Base-by-base conservation (phyloP, 2,888 invertebrate species). In the Pristionchus arcanus region DNA sequence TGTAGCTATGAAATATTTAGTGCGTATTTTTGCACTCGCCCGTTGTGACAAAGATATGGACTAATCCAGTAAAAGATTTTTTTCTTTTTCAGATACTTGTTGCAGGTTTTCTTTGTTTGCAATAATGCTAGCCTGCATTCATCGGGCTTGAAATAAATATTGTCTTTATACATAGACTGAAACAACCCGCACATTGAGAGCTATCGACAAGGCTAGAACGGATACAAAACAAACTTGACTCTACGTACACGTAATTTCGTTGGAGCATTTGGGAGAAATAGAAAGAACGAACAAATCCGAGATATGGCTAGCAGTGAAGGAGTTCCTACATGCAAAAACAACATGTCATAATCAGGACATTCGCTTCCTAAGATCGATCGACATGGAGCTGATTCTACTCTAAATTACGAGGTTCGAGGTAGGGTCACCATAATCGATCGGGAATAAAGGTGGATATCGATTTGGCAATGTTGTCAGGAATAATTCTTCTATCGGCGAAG, bases 401-500 rank as follows among this genome's bases (percentile, higher is more conserved):
- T 37, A 37, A 21, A 21, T 16, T 2, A 3, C 1, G 11, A 16
- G 9, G 37, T 74, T 19, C 16, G 34, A 34, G 37, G 37, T 74
- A 68, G 31, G 37, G 19, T 85, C 84, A 88, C 88, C 88, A 88
- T 2, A 88, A 34, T 42, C 66, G 71, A 74, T 88, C 88, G 37
- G 77, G 55, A 59, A 88, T 88, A 77, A 88, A 88, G 15, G 88
- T 88, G 31, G 63, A 25, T 1, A 88, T 74, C 25, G 31, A 28
- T 55, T 66, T 59, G 74, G 88, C 74, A 9, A 77, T 37, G 55
- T 88, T 31, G 1, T 74, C 88, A 16, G 71, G 53, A 34, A 88
- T 19, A 34, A 88, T 59, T 59, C 55, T 53, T 55, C 88, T 77
- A 59, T 88, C 88, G 13, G 88, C 74, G 77, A 88, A 88, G 59